phyloP scores from a whole-genome alignment of 2,113 vertebrate species.

The Muntiacus muntjak region DNA sequence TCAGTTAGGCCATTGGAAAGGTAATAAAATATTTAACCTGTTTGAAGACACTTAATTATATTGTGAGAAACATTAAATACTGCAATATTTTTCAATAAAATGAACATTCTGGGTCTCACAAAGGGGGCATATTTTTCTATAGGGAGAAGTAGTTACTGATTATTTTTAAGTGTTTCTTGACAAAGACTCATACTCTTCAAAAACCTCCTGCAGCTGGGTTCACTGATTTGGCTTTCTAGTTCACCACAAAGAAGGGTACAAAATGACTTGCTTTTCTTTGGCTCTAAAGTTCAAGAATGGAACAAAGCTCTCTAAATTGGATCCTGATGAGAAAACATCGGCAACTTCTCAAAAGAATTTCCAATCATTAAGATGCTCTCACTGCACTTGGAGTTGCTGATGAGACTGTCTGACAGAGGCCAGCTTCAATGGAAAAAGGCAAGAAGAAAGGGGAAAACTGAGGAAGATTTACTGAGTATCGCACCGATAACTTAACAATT shows the following conservation, averaged over 20 bases:
- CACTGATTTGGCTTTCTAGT: constrained; percentile 79
- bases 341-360: constrained; percentile 90
- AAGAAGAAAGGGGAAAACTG: constrained; percentile 83
- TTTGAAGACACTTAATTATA: constrained; percentile 72
- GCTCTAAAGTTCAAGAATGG: constrained; percentile 88
- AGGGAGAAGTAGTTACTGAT: constrained; percentile 64
- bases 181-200: constrained; percentile 73
- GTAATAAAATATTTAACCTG: constrained; percentile 74
- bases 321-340: constrained; percentile 94
- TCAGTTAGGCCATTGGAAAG: constrained; percentile 62
- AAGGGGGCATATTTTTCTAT: constrained; percentile 29
- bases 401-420: constrained; percentile 88
- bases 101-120: constrained; percentile 19
- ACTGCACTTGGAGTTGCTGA: constrained; percentile 84
- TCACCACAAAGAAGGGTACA: constrained; percentile 79
- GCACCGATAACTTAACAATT: constrained; percentile 80
- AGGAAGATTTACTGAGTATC: constrained; percentile 84
- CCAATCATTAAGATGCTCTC: constrained; percentile 88
- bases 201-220: constrained; percentile 78
- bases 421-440: constrained; percentile 85
- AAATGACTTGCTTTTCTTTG: constrained; percentile 84
- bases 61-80: constrained; percentile 63
- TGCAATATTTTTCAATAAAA: constrained; percentile 66
- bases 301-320: constrained; percentile 94
- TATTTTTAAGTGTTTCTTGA: constrained; percentile 80